Evolutionary conservation across 1,140 invertebrate genomes (phyloP).

Genomic region (Drosophila simulans): DNA sequence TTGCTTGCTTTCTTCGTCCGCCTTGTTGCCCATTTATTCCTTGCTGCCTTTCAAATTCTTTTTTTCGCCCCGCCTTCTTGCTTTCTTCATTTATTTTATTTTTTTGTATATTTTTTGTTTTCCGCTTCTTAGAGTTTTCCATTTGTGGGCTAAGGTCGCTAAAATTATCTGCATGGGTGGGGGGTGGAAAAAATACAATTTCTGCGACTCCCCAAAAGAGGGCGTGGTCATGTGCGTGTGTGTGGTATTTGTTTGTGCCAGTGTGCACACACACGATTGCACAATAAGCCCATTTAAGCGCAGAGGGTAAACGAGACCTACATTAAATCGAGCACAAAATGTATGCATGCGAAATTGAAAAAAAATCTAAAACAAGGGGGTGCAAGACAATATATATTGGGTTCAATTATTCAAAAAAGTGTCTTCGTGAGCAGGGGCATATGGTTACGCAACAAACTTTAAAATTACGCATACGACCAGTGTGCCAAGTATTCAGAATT

Average conservation of each 20-base stretch:
- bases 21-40: conserved; percentile 8
- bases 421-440: not conserved
- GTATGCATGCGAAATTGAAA: conserved; percentile 57
- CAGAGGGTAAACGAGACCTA: conserved; percentile 21
- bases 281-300: conserved; percentile 69
- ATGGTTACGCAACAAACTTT: not conserved
- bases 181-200: conserved; percentile 39
- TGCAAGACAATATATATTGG: not conserved
- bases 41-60: conserved; percentile 60
- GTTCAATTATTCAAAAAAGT: conserved; percentile 11
- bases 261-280: conserved; percentile 67
- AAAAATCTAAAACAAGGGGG: conserved; percentile 26
- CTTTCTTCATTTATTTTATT: conserved; percentile 37
- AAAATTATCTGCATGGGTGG: conserved; percentile 73
- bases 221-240: conserved; percentile 30
- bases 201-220: conserved; percentile 34
- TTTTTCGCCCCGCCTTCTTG: conserved; percentile 50
- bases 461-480: not conserved
- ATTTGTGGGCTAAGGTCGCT: conserved; percentile 78
- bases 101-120: conserved; percentile 1
- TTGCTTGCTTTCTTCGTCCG: conserved; percentile 9
- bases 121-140: conserved; percentile 8
- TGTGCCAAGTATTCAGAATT: too few species aligned
- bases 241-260: conserved; percentile 32
- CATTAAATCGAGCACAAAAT: conserved; percentile 76